Evolutionary conservation across 92 coral and sea anemone genomes (phyloP).

Genomic region (Desmophyllum pertusum): DNA sequence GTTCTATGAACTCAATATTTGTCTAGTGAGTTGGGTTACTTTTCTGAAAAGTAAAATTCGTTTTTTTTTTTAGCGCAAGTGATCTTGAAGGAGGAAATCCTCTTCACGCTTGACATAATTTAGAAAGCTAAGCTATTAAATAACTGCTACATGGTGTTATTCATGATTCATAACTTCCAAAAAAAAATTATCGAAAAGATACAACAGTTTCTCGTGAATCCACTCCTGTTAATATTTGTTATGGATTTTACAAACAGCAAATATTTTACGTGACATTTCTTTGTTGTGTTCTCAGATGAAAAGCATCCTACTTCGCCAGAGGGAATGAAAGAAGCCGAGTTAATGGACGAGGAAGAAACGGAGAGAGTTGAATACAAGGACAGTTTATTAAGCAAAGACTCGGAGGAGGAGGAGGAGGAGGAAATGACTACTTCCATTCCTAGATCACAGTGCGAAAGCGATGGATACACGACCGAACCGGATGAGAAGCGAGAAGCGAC

Average conservation of each 20-base stretch:
- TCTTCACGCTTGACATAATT: slow-evolving; percentile 33
- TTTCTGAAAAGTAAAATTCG: not conserved
- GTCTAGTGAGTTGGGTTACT: not conserved
- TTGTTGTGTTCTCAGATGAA: slow-evolving; percentile 21
- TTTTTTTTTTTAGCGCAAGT: not conserved
- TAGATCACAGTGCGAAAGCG: slow-evolving; percentile 30
- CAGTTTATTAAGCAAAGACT: not conserved
- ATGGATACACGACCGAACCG: not conserved
- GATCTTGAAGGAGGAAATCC: slow-evolving; percentile 11
- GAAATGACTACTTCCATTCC: slow-evolving; percentile 25
- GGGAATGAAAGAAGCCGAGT: slow-evolving; percentile 4
- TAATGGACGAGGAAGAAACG: not conserved
- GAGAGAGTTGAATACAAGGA: not conserved
- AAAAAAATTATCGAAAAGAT: not conserved
- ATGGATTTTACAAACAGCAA: slow-evolving; percentile 1
- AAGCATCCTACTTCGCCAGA: not conserved
- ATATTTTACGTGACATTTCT: not conserved
- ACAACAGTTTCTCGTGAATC: not conserved
- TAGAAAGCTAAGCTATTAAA: slow-evolving; percentile 35
- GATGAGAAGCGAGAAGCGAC: slow-evolving; percentile 12
- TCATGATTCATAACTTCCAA: slow-evolving; percentile 45
- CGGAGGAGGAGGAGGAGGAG: slow-evolving; percentile 34
- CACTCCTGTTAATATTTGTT: not conserved
- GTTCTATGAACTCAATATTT: not conserved
- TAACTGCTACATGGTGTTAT: slow-evolving; percentile 30